Percentiles rank a stretch among this genome's conserved stretches.
These are phyloP conservation scores for Smittia sp. DNA, from an alignment of 2,888 invertebrate species.

Conservation along the genomic window DNA sequence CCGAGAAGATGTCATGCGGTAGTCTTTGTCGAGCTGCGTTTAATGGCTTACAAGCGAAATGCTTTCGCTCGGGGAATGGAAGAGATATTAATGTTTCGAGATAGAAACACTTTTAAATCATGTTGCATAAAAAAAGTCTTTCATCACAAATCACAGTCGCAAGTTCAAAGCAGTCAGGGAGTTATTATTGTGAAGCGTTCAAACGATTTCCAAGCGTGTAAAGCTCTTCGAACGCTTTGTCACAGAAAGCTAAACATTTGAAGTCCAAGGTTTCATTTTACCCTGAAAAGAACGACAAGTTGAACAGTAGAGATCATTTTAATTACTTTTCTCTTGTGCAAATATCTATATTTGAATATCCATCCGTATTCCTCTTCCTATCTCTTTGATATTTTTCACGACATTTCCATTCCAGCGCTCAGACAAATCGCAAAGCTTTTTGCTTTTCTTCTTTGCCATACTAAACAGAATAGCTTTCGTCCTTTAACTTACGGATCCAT, in stretches of 20 bases:
- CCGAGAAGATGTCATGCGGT: slow-evolving; percentile 19
- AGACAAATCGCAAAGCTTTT: too few relatives aligned
- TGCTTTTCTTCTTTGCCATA: not conserved
- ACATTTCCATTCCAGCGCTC: too few relatives aligned
- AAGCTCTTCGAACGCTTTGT: too few relatives aligned
- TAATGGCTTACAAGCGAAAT: slow-evolving; percentile 38
- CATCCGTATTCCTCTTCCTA: too few relatives aligned
- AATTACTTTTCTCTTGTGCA: too few relatives aligned
- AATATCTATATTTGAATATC: too few relatives aligned
- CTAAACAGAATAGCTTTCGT: slow-evolving; percentile 6
- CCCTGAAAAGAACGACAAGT: too few relatives aligned
- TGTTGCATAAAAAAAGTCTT: not conserved
- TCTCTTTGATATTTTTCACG: too few relatives aligned
- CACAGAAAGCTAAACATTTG: too few relatives aligned
- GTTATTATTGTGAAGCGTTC: not conserved
- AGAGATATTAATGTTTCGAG: not conserved
- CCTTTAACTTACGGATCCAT: slow-evolving; percentile 18
- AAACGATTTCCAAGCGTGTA: too few relatives aligned
- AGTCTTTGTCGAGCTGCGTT: slow-evolving; percentile 28
- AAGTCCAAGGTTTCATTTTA: too few relatives aligned
- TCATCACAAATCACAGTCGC: not conserved
- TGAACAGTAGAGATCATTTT: too few relatives aligned
- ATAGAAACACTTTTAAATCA: not conserved
- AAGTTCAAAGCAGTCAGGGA: not conserved
- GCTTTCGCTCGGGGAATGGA: not conserved